These are phyloP conservation scores for Dynastes tityus DNA, from an alignment of 2,888 invertebrate species.

Conservation along the genomic window DNA sequence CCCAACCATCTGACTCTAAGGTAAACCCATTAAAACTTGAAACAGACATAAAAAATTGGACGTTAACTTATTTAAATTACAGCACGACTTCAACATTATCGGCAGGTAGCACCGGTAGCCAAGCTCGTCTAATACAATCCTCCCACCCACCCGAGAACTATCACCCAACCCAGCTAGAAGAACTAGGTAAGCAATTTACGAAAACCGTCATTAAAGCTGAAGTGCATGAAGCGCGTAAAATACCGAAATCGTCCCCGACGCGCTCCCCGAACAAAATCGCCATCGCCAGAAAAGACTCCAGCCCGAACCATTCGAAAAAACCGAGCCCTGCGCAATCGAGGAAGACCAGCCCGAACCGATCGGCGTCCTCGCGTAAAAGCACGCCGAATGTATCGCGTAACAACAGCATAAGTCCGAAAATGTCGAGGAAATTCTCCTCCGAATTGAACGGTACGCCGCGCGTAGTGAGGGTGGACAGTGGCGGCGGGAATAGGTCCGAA, in stretches of 20 bases:
- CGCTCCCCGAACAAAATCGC: slow-evolving; percentile 63
- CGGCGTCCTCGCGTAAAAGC: slow-evolving; percentile 59
- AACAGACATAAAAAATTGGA: background rate
- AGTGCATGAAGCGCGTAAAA: slow-evolving; percentile 63
- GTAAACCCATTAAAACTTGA: slow-evolving; percentile 67
- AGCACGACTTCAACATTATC: slow-evolving; percentile 96
- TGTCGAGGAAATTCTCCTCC: slow-evolving; percentile 54
- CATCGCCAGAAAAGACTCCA: slow-evolving; percentile 60
- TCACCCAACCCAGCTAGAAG: slow-evolving; percentile 90
- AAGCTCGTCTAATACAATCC: slow-evolving; percentile 93
- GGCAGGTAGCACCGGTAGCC: slow-evolving; percentile 94
- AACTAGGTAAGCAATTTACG: slow-evolving; percentile 85
- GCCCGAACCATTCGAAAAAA: slow-evolving; percentile 63
- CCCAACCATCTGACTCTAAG: slow-evolving; percentile 94
- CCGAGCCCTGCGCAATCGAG: slow-evolving; percentile 62
- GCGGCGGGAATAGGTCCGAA: slow-evolving; percentile 47
- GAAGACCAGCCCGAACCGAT: slow-evolving; percentile 60
- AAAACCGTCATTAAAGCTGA: slow-evolving; percentile 72
- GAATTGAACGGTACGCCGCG: slow-evolving; percentile 38
- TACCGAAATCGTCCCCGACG: slow-evolving; percentile 61
- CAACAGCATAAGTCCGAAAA: slow-evolving; percentile 57
- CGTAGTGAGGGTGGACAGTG: slow-evolving; percentile 43
- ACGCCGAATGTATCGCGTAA: slow-evolving; percentile 58
- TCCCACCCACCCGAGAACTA: slow-evolving; percentile 95
- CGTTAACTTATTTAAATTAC: slow-evolving; percentile 56